These are phyloP conservation scores for Stegostoma tigrinum DNA, from an alignment of 2,113 vertebrate species.

Conservation along the genomic window DNA sequence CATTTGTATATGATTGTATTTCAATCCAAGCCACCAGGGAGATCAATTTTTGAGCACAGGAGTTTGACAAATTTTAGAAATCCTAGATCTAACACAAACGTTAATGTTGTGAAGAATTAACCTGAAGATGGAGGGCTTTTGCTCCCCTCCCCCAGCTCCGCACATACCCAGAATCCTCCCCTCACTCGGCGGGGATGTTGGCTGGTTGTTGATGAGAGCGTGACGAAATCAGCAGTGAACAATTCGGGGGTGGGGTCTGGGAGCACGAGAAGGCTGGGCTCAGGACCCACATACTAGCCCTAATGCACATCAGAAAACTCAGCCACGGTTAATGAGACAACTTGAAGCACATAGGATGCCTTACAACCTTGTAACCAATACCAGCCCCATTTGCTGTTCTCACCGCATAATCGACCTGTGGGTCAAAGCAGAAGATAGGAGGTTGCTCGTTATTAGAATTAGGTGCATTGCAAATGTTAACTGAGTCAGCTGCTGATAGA, in stretches of 20 bases:
- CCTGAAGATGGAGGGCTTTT: neutral
- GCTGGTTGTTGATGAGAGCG: no score
- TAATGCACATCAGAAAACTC: neutral
- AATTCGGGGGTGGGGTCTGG: neutral
- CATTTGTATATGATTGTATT: no score
- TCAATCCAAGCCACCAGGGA: neutral
- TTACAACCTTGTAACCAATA: neutral
- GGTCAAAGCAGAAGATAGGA: conserved; percentile 26
- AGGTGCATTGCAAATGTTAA: neutral
- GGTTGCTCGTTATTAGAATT: neutral
- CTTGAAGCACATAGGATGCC: neutral
- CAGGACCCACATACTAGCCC: neutral
- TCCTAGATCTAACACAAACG: neutral
- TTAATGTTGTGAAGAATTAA: neutral
- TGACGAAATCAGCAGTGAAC: neutral
- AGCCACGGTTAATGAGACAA: neutral
- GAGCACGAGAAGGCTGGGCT: neutral
- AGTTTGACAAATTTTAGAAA: neutral
- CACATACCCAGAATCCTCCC: neutral
- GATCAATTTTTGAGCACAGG: neutral
- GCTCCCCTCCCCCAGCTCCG: neutral
- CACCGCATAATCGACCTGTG: neutral
- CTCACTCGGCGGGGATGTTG: neutral
- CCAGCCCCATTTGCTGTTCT: neutral
- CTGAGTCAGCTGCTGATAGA: neutral